Evolutionary conservation across 2,888 invertebrate genomes (phyloP), one percentile per base, ranked within the genome.

Genomic region (Campaea margaritaria): DNA sequence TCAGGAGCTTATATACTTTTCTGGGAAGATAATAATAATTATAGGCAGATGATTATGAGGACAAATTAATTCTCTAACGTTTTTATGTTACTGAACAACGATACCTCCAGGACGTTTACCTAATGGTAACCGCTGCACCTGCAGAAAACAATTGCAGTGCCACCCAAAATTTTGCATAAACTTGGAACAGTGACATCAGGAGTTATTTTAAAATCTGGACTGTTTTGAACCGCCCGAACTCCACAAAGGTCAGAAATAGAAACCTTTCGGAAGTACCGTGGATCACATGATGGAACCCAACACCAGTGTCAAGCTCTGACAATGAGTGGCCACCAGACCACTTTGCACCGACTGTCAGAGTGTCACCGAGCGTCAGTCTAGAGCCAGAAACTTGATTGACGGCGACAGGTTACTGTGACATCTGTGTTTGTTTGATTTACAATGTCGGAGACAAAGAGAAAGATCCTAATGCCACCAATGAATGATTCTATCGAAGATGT

Each of bases 271-370:
- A 61, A 65, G 61, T 56, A 65, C 41, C 10, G 31, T 41, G 44
- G 46, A 61, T 64, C 67, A 64, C 67, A 52, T 56, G 58, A 59
- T 62, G 62, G 59, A 59, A 66, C n/a, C 58, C 21, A 38, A 65
- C 57, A 62, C 68, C 62, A 28, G 45, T 16, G 50, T 48, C 60
- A 61, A 64, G 43, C 71, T 68, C 49, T 69, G 73, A 70, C 69
- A 70, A 58, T 73, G 70, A 70, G 60, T 59, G 62, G 61, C 57
- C 51, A 51, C 63, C 47, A 55, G 46, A 39, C n/a, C 41, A 49
- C 58, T 50, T 50, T 42, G 46, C 60, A 31, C 15, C 27, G 42
- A 53, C 36, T 62, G 61, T 57, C 59, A 44, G 36, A 53, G 41
- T 62, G 61, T 57, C 59, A 44, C 46, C 27, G 48, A 43, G 38